A percentile compares a stretch with the other conserved stretches of the same genome.
These are phyloP conservation scores for Eupithecia insigniata DNA, from an alignment of 2,888 invertebrate genomes.

Conservation along the genomic window DNA sequence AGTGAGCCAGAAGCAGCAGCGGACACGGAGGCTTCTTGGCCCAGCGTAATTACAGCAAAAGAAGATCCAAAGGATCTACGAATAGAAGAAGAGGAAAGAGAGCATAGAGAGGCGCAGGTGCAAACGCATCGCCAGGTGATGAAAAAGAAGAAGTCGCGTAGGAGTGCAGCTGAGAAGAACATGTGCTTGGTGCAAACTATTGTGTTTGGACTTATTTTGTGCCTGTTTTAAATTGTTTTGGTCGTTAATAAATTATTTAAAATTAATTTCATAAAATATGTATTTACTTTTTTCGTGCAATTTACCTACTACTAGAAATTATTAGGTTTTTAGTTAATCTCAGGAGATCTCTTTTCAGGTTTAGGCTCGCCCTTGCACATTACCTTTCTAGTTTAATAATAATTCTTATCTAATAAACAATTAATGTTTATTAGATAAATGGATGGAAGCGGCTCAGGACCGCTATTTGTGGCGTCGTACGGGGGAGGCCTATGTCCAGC, in stretches of 20 bases:
- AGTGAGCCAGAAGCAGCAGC: conserved; percentile 7
- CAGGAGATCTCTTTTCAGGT: too few species aligned
- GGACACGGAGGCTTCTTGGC: conserved; percentile 44
- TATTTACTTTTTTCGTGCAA: background rate
- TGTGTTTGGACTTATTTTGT: conserved; percentile 52
- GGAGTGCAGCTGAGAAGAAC: conserved; percentile 44
- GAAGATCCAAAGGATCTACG: conserved; percentile 27
- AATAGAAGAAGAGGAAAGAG: conserved; percentile 16
- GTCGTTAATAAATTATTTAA: conserved; percentile 36
- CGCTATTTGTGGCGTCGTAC: too few species aligned
- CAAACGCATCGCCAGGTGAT: conserved; percentile 49
- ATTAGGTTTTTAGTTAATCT: too few species aligned
- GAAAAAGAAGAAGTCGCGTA: conserved; percentile 24
- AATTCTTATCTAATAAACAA: too few species aligned
- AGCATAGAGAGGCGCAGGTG: conserved; percentile 47
- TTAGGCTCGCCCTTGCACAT: too few species aligned
- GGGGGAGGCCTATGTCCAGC: too few species aligned
- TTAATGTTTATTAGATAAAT: too few species aligned
- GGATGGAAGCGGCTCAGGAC: too few species aligned
- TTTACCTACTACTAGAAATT: background rate
- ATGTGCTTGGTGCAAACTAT: conserved; percentile 44
- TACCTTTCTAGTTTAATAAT: too few species aligned
- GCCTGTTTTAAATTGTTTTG: conserved; percentile 48
- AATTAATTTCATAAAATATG: background rate
- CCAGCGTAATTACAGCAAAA: conserved; percentile 48